These are phyloP conservation scores for Rhagium mordax DNA, from an alignment of 2,888 invertebrate species.

Conservation along the genomic window DNA sequence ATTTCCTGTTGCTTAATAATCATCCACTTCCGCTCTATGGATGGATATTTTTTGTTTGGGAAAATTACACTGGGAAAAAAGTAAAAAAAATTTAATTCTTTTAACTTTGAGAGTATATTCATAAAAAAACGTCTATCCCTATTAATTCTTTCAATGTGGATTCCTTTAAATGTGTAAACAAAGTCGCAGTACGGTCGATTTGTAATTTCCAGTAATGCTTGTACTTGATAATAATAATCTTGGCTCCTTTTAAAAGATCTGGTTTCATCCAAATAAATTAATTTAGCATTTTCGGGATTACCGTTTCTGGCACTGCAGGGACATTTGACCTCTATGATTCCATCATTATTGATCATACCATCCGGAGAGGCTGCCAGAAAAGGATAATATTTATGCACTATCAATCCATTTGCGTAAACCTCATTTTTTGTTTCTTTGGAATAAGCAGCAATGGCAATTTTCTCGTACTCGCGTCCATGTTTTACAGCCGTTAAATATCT, in stretches of 20 bases:
- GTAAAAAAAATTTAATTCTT: background rate
- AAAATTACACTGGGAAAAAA: background rate
- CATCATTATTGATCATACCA: background rate
- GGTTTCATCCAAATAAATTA: slow-evolving; percentile 1
- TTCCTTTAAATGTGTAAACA: slow-evolving; percentile 15
- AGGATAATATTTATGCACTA: slow-evolving; percentile 5
- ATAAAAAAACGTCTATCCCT: background rate
- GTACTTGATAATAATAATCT: slow-evolving; percentile 2
- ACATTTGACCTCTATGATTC: slow-evolving; percentile 8
- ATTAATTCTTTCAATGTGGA: slow-evolving; percentile 14
- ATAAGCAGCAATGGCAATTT: background rate
- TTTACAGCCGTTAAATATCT: background rate
- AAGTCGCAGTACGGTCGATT: slow-evolving; percentile 1
- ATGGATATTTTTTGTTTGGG: background rate
- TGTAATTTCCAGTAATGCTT: slow-evolving; percentile 3
- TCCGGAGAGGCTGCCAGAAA: slow-evolving; percentile 16
- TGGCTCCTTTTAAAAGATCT: background rate
- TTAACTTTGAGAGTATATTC: background rate
- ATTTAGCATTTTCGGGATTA: background rate
- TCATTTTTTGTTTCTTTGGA: background rate
- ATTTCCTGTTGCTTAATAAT: background rate
- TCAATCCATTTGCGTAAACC: slow-evolving; percentile 2
- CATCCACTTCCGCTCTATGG: background rate
- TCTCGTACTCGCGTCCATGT: background rate
- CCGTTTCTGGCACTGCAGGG: slow-evolving; percentile 1